Base-by-base conservation (phyloP, 2,113 vertebrate genomes). In the Corythornis vintsioides region DNA sequence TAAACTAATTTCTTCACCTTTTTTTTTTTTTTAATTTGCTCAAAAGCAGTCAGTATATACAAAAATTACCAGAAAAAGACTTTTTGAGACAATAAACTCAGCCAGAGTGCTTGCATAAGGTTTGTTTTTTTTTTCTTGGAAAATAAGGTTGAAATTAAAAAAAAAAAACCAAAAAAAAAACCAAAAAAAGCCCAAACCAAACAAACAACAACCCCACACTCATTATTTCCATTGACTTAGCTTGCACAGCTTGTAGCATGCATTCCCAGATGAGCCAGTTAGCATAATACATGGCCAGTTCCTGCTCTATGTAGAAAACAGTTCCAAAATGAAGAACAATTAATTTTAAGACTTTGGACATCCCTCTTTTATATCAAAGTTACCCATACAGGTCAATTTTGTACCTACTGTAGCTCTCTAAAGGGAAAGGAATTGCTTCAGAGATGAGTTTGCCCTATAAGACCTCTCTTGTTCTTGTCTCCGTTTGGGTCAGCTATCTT, bases 371-470 rank as follows among this genome's bases (percentile, higher is more conserved):
- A 56, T 28, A 48, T 14, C 53, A 50, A 60, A 20, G 15, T 81
- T 47, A 61, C 48, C 38, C 31, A 64, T 47, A 67, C 10, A 42
- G 63, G 63, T 84, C 28, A 89, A 69, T 53, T 79, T 67, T 72
- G 56, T 60, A 78, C 25, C 48, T 75, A 29, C 13, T 25, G 20
- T 83, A 90, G 56, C 33, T 86, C 59, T 71, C 9, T 77, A 77
- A 90, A 82, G 11, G 25, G 13, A 79, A 74, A 73, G 21, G 52
- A 95, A 79, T 67, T 72, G 61, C 75, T 91, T 81, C 66, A 89
- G 82, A 48, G 25, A 59, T 22, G 16, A 82, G 21, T 83, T 89
- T 76, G 63, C 47, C 42, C 50, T 66, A 9, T 42, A 83, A 89
- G 45, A 20, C 19, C 29, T 82, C 13, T 45, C 31, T 38, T 40